Base-by-base conservation (phyloP, 2,888 invertebrate species). In the Euzophera pinguis region DNA sequence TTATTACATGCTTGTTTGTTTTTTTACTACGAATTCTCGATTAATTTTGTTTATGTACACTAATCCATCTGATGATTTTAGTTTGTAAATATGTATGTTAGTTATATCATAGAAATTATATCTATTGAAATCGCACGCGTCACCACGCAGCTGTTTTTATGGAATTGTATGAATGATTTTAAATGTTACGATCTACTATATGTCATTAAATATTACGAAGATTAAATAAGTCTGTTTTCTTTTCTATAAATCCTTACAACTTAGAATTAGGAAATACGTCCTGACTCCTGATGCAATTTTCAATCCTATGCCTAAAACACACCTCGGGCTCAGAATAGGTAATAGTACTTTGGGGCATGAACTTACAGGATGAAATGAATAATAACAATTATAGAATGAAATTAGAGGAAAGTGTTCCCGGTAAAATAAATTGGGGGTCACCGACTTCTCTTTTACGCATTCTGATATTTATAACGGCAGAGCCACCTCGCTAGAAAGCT, bases 401-500 rank as follows among this genome's bases (percentile, higher is more conserved):
- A 47, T 43, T 52, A 54, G 59, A 54, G 52, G 56, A 57, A 60
- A 64, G 58, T 62, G 62, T 69, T 73, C 67, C 62, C 49, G 47
- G 71, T 68, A 71, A 54, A 57, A 64, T 59, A 67, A 70, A 78
- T 77, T 69, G 63, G 67, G 75, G 82, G 84, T 86, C 85, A 82
- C 71, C 81, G 83, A 84, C 84, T 77, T 66, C 69, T 78, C 75
- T 75, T n/a, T 78, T 74, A 82, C 79, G 77, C 73, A 80, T 81
- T 81, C 77, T 74, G 79, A 82, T 81, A 81, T 81, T 83, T 81
- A 81, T 84, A 86, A 81, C 84, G 83, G 80, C 72, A 64, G 73
- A 75, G 73, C 70, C 71, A 75, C 73, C 78, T 80, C 75, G 77
- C 81, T 84, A 81, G 80, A 81, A 75, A 79, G 79, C 73, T 73